These are phyloP conservation scores for Tachysurus vachellii DNA, from an alignment of 2,113 vertebrate species.

Conservation along the genomic window DNA sequence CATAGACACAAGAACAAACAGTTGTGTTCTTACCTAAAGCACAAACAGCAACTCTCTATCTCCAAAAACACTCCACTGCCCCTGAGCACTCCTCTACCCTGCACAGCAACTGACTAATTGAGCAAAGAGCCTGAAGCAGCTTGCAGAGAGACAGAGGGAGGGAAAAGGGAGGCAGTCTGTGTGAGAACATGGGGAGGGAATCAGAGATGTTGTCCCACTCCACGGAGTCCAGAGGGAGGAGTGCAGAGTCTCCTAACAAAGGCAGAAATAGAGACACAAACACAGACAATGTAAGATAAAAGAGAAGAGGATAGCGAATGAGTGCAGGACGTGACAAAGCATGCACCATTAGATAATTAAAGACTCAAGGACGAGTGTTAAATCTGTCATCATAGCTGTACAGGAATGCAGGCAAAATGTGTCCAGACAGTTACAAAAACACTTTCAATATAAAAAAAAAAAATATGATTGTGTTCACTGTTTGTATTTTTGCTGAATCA, in stretches of 20 bases:
- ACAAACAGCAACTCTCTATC: constrained; percentile 16
- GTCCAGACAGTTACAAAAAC: not conserved
- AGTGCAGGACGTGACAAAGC: constrained; percentile 46
- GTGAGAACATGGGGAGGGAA: constrained; percentile 7
- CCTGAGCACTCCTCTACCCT: constrained; percentile 33
- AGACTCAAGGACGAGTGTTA: constrained; percentile 26
- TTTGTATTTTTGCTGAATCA: not conserved
- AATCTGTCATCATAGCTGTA: constrained; percentile 21
- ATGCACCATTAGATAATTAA: constrained; percentile 65
- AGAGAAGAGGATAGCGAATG: constrained; percentile 61
- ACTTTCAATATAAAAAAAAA: not conserved
- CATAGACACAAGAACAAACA: constrained; percentile 28
- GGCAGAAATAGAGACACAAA: constrained; percentile 58
- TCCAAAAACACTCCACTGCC: constrained; percentile 20
- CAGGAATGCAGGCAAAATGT: constrained; percentile 4
- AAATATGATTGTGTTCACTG: not conserved
- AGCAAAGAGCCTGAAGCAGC: constrained; percentile 48
- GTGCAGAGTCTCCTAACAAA: constrained; percentile 31
- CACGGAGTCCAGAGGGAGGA: constrained; percentile 36
- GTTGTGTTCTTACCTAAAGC: constrained; percentile 67
- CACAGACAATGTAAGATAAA: constrained; percentile 69
- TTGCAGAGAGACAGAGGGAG: constrained; percentile 45
- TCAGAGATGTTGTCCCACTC: constrained; percentile 46
- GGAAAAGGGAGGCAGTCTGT: constrained; percentile 40
- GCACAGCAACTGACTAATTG: constrained; percentile 58